phyloP scores from a whole-genome alignment of 2,888 invertebrate species.

The Cantharis rufa region DNA sequence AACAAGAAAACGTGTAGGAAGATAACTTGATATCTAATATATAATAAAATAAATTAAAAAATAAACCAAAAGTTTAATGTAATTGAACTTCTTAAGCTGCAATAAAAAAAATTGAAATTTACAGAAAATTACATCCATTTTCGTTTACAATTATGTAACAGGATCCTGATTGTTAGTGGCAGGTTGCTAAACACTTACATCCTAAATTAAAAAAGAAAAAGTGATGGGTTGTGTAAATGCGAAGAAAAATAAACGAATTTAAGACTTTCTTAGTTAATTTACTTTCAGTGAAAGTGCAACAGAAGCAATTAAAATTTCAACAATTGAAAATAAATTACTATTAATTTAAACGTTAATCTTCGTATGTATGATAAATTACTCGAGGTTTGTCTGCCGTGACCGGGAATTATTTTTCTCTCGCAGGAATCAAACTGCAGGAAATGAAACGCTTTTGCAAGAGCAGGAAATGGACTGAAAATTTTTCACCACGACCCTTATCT shows the following conservation, averaged over 20 bases:
- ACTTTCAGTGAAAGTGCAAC: not conserved
- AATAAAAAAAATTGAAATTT: not conserved
- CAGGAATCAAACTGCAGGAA: slow-evolving; percentile 48
- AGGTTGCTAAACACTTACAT: not conserved
- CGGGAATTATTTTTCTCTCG: slow-evolving; percentile 42
- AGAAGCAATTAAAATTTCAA: not conserved
- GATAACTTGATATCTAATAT: not conserved
- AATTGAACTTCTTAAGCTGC: not conserved
- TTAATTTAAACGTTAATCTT: slow-evolving; percentile 22
- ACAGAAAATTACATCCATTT: not conserved
- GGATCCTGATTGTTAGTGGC: not conserved
- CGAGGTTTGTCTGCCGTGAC: slow-evolving; percentile 26
- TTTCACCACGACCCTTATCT: slow-evolving; percentile 47
- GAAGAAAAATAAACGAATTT: slow-evolving; percentile 3
- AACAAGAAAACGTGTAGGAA: not conserved
- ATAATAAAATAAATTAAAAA: not conserved
- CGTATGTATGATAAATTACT: slow-evolving; percentile 28
- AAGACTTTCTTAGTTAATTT: not conserved
- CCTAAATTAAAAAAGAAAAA: not conserved
- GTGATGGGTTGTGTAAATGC: not conserved
- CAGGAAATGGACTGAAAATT: slow-evolving; percentile 50
- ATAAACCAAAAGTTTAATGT: not conserved
- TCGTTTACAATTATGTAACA: not conserved
- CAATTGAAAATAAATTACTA: slow-evolving; percentile 5
- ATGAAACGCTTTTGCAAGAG: slow-evolving; percentile 47